phyloP scores from a whole-genome alignment of 1,140 invertebrate species.

The Bactericera cockerelli region DNA sequence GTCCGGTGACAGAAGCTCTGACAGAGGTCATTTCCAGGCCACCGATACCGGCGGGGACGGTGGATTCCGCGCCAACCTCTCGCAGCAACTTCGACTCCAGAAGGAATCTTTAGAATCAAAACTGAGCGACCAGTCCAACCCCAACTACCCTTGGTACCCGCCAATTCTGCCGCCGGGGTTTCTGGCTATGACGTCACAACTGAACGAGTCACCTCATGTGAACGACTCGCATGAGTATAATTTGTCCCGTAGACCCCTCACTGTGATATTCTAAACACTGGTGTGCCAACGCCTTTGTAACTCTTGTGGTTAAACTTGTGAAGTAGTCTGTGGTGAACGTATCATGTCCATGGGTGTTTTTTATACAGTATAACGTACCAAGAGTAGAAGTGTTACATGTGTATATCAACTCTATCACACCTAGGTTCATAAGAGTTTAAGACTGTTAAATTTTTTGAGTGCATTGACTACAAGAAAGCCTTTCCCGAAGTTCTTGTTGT shows the following conservation, averaged over 20 bases:
- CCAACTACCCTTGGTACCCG: background rate
- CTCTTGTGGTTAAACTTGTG: no score
- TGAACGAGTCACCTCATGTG: background rate
- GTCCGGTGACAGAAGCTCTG: background rate
- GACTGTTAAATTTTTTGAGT: no score
- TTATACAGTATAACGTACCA: no score
- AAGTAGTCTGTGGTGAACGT: no score
- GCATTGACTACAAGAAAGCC: no score
- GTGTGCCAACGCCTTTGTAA: no score
- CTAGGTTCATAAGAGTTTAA: no score
- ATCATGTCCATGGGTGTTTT: no score
- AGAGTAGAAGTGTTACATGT: no score
- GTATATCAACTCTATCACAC: no score
- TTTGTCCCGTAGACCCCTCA: slow-evolving; percentile 1
- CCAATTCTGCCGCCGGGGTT: background rate
- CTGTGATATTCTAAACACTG: slow-evolving; percentile 4
- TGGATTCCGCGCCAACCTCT: background rate
- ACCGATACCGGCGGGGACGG: background rate
- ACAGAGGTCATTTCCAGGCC: background rate
- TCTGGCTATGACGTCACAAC: slow-evolving; percentile 3
- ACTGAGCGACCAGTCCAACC: background rate
- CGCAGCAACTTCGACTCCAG: background rate
- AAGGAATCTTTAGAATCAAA: background rate
- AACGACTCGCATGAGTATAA: background rate
- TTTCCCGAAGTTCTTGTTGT: no score